Percentiles rank a stretch among this genome's conserved stretches.
Conservation (phyloP, 2,797 vertebrate genomes). For the Rhynchotus rufescens region DNA sequence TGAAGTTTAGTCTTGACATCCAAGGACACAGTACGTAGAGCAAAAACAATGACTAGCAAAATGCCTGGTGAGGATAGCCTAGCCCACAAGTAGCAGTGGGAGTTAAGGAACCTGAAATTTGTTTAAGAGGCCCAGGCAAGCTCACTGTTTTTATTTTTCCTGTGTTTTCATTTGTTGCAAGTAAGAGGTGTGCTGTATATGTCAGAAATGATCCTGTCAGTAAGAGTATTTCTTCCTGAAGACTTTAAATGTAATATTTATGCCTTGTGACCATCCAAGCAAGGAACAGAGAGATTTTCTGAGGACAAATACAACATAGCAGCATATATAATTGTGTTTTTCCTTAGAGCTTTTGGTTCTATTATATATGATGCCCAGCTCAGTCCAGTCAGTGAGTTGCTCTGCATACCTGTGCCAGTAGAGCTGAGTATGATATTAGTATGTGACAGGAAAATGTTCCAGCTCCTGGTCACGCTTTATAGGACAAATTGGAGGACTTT, state of each 20-base stretch:
- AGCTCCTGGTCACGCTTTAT: background rate
- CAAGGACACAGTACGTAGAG: background rate
- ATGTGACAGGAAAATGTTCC: no score
- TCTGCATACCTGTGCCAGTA: accelerated
- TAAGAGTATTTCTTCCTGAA: background rate
- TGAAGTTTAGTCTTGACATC: background rate
- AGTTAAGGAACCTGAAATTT: background rate
- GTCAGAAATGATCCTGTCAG: background rate
- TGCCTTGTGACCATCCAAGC: background rate
- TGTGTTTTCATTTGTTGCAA: background rate
- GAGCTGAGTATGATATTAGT: background rate
- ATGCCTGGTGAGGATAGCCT: background rate
- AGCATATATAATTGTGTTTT: background rate
- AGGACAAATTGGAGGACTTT: background rate
- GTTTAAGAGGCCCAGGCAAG: background rate
- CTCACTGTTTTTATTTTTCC: background rate
- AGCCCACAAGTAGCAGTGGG: background rate
- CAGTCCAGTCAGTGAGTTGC: background rate
- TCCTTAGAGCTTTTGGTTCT: background rate
- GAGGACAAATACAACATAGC: background rate
- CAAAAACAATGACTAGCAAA: background rate
- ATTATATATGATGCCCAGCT: background rate
- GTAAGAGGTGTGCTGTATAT: accelerated
- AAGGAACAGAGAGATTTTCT: conserved; percentile 22
- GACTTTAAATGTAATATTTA: conserved; percentile 34